Evolutionary conservation across 2,888 invertebrate species (phyloP).

Genomic region (Endotricha flammealis): DNA sequence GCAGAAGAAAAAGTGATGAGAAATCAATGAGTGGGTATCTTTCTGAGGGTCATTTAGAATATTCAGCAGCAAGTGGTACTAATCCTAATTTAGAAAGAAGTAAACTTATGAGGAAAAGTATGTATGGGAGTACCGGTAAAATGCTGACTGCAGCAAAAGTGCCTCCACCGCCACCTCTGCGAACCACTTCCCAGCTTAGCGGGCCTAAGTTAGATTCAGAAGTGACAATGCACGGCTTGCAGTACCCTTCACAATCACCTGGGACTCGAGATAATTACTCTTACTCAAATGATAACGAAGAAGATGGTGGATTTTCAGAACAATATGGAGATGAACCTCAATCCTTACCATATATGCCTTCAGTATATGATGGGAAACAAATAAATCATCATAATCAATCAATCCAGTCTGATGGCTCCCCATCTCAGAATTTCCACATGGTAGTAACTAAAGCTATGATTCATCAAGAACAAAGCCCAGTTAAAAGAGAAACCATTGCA

Average conservation of each 20-base stretch:
- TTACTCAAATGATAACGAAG: slow-evolving; percentile 52
- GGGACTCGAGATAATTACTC: slow-evolving; percentile 32
- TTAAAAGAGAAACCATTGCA: slow-evolving; percentile 65
- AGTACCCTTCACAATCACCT: slow-evolving; percentile 65
- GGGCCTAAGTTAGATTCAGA: slow-evolving; percentile 80
- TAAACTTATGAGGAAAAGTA: slow-evolving; percentile 92
- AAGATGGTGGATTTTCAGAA: slow-evolving; percentile 70
- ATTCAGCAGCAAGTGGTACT: slow-evolving; percentile 79
- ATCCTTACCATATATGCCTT: slow-evolving; percentile 80
- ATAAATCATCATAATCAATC: slow-evolving; percentile 56
- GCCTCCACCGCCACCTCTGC: slow-evolving; percentile 89
- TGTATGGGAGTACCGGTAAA: slow-evolving; percentile 90
- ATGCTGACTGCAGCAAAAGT: slow-evolving; percentile 90
- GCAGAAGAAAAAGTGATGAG: slow-evolving; percentile 79
- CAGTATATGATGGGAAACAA: slow-evolving; percentile 70
- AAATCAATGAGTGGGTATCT: slow-evolving; percentile 87
- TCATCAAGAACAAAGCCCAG: slow-evolving; percentile 88
- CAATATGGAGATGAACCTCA: slow-evolving; percentile 78
- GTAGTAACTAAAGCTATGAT: slow-evolving; percentile 92
- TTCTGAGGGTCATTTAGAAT: slow-evolving; percentile 92
- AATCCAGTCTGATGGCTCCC: slow-evolving; percentile 58
- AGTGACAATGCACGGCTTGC: slow-evolving; percentile 66
- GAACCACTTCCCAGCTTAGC: slow-evolving; percentile 91
- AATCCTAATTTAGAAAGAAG: slow-evolving; percentile 92
- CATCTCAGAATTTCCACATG: slow-evolving; percentile 77